phyloP scores from a whole-genome alignment of 2,113 vertebrate species.

The Corythaixoides concolor region DNA sequence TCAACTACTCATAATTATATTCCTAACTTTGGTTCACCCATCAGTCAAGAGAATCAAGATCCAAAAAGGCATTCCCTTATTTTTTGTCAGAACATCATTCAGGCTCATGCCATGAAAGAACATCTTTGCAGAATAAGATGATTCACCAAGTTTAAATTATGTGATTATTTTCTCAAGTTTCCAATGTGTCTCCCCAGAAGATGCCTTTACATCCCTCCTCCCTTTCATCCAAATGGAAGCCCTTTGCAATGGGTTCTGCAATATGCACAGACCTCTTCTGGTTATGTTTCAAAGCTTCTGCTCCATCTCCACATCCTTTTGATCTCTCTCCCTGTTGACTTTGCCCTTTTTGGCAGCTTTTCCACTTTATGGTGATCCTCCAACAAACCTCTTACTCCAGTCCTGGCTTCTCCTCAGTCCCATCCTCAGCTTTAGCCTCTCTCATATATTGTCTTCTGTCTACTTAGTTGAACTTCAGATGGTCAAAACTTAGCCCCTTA shows the following conservation, averaged over 20 bases:
- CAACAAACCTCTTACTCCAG: accelerated
- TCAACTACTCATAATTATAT: not conserved
- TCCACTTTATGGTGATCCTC: not conserved
- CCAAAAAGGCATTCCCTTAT: not conserved
- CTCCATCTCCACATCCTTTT: not conserved
- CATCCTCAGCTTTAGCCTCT: not conserved
- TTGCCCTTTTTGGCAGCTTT: not conserved
- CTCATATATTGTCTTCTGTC: not conserved
- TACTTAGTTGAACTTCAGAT: not conserved
- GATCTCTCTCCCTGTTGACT: not conserved
- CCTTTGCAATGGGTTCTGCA: not conserved
- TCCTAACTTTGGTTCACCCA: not conserved
- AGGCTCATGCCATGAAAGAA: not conserved
- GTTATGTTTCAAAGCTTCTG: not conserved
- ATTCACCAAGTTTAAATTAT: not conserved
- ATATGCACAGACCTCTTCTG: not conserved
- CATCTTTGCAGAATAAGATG: not conserved
- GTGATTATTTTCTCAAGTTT: not conserved
- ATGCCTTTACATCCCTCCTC: not conserved
- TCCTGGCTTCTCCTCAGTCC: not conserved
- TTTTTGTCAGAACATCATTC: slow-evolving; percentile 6
- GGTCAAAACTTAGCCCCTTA: not conserved
- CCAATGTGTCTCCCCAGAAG: not conserved
- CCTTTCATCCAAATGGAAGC: not conserved
- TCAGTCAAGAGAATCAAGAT: not conserved